Percentiles rank a stretch among this genome's conserved stretches.
Conservation (phyloP, 2,797 vertebrate genomes). For the Sebastes flavidus region DNA sequence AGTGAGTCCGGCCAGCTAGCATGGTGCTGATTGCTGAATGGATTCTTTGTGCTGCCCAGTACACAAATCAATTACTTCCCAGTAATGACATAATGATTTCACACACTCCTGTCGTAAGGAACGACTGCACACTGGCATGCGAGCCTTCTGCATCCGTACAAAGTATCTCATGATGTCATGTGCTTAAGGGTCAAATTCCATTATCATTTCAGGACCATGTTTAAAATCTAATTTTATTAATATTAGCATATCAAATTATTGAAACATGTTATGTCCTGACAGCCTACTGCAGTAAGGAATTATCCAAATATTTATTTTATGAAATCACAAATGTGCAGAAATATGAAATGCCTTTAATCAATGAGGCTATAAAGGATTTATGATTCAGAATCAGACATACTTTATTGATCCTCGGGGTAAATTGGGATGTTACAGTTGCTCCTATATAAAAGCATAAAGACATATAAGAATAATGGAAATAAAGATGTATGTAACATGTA, state of each 20-base stretch:
- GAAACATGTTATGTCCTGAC: neutral
- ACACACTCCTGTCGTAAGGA: constrained; percentile 70
- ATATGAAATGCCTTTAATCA: neutral
- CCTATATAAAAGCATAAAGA: no score
- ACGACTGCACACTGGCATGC: constrained; percentile 39
- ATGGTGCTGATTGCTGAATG: constrained; percentile 76
- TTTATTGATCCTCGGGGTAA: no score
- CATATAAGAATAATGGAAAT: no score
- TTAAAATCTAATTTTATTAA: neutral
- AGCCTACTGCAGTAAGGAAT: neutral
- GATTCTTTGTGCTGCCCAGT: constrained; percentile 72
- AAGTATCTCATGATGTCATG: constrained; percentile 30
- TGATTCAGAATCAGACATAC: neutral
- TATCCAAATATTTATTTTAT: neutral
- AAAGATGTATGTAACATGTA: no score
- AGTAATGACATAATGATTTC: constrained; percentile 80
- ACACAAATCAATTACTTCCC: constrained; percentile 79
- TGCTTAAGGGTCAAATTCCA: constrained; percentile 3
- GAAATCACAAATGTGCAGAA: neutral
- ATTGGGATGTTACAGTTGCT: neutral
- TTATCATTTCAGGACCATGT: neutral
- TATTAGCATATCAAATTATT: neutral
- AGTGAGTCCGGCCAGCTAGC: constrained; percentile 40
- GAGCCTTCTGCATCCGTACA: neutral
- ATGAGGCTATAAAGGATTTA: neutral